Conservation (phyloP, 2,113 vertebrate species). For the Phodopus roborovskii region DNA sequence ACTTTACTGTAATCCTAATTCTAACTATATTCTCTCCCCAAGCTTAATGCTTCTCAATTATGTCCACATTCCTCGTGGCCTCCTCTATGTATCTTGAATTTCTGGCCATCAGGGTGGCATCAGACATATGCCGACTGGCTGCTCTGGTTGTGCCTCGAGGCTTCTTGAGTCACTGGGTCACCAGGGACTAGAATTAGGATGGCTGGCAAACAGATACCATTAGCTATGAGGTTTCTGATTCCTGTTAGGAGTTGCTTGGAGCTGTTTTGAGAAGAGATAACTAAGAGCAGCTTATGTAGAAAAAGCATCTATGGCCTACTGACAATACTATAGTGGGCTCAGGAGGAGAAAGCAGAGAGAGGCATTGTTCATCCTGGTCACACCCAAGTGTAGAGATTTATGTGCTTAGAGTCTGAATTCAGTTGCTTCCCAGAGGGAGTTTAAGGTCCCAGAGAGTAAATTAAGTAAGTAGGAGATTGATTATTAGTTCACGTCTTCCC, state of each 20-base stretch:
- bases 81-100: background rate
- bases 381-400: background rate
- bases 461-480: background rate
- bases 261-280: background rate
- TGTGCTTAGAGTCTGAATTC: background rate
- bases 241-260: background rate
- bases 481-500: background rate
- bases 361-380: background rate
- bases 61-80: background rate
- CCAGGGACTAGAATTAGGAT: background rate
- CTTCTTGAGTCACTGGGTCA: background rate
- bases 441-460: background rate
- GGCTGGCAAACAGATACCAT: background rate
- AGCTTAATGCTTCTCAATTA: slow-evolving; percentile 1
- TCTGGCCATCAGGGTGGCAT: background rate
- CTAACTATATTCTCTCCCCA: background rate
- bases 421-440: background rate
- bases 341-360: background rate
- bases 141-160: background rate
- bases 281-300: background rate
- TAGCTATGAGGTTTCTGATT: background rate
- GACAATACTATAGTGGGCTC: background rate
- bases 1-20: background rate
- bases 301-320: background rate
- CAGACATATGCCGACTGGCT: background rate